Percentiles rank a stretch among this genome's conserved stretches.
Conservation (phyloP, 2,113 vertebrate species). For the Siniperca chuatsi region DNA sequence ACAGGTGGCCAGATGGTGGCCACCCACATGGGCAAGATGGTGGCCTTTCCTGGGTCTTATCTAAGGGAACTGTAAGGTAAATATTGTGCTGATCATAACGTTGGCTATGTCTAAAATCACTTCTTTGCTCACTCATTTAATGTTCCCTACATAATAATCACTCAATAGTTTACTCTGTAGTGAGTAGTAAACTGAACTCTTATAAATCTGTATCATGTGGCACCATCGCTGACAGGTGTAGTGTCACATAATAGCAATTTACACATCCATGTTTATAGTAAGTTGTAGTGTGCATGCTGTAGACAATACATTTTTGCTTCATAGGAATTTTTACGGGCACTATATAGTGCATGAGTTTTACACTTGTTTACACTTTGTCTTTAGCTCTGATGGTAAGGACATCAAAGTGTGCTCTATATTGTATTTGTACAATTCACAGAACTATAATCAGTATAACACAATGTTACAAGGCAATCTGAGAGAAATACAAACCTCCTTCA, state of each 20-base stretch:
- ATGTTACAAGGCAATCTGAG: not conserved
- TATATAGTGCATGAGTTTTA: not conserved
- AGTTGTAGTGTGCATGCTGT: no score
- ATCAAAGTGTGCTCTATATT: not conserved
- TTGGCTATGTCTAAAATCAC: not conserved
- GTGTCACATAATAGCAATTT: not conserved
- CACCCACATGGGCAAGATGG: conserved; percentile 28
- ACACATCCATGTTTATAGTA: not conserved
- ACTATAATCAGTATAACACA: not conserved
- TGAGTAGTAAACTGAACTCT: not conserved
- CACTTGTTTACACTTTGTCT: not conserved
- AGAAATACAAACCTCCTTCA: not conserved
- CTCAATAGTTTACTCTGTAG: not conserved
- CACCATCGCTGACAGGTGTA: not conserved
- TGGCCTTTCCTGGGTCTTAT: conserved; percentile 8
- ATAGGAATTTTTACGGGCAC: not conserved
- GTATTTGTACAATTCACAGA: not conserved
- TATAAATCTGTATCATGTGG: not conserved
- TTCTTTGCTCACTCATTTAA: not conserved
- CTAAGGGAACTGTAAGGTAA: conserved; percentile 9
- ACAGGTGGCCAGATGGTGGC: conserved; percentile 40
- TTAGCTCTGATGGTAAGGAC: not conserved
- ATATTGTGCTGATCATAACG: not conserved
- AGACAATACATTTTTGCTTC: not conserved
- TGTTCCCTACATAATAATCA: not conserved